A percentile compares a stretch with the other conserved stretches of the same genome.
Conservation (phyloP, 2,113 vertebrate species). For the Peromyscus leucopus region DNA sequence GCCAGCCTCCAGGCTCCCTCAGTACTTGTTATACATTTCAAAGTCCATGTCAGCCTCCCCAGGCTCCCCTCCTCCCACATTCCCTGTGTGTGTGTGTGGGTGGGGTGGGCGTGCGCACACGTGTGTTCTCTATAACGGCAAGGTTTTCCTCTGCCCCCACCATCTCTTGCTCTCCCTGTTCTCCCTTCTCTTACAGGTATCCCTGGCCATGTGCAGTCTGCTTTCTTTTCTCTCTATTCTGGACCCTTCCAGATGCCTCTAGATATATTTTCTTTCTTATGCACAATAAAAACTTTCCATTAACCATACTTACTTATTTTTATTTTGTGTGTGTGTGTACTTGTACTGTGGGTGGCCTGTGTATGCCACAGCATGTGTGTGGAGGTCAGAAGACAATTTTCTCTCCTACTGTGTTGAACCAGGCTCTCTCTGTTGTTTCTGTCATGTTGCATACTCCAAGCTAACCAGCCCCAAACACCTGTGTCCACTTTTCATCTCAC, state of each 20-base stretch:
- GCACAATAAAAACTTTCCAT: background rate
- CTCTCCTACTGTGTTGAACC: background rate
- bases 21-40: background rate
- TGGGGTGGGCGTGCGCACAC: background rate
- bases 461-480: background rate
- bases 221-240: background rate
- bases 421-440: background rate
- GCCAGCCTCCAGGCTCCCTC: background rate
- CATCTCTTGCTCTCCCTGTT: background rate
- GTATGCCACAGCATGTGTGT: background rate
- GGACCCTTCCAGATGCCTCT: background rate
- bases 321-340: background rate
- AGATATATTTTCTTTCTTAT: background rate
- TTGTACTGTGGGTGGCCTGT: background rate
- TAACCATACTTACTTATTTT: background rate
- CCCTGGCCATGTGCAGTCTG: background rate
- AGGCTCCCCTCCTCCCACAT: too few relatives aligned
- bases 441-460: background rate
- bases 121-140: background rate
- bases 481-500: background rate
- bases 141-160: background rate
- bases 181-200: background rate
- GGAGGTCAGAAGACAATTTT: background rate
- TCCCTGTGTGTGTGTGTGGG: background rate
- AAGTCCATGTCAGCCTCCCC: background rate